phyloP scores from a whole-genome alignment of 2,797 vertebrate genomes.

The Rhinogobio ventralis region DNA sequence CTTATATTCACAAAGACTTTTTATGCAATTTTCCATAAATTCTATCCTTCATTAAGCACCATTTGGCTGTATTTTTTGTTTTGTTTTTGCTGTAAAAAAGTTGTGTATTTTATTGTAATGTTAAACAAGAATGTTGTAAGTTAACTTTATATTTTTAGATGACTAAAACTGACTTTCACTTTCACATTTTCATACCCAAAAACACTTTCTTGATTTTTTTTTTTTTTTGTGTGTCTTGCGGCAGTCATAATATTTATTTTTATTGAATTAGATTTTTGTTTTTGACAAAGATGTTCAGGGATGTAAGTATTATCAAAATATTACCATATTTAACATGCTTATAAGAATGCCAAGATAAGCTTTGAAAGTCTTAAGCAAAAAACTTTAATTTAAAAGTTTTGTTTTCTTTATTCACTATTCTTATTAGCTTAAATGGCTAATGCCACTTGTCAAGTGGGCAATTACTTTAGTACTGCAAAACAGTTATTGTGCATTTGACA shows the following conservation, averaged over 20 bases:
- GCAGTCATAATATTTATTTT: not conserved
- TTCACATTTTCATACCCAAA: not conserved
- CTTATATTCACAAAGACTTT: not conserved
- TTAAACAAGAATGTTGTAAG: not conserved
- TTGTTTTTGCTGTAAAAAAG: not conserved
- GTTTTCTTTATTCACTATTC: not conserved
- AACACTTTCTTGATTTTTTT: not conserved
- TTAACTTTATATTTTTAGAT: not conserved
- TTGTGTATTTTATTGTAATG: constrained; percentile 3
- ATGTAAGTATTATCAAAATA: not conserved
- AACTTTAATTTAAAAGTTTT: constrained; percentile 67
- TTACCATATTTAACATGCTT: constrained; percentile 18
- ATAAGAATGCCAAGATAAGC: constrained; percentile 51
- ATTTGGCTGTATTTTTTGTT: not conserved
- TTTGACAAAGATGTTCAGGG: not conserved
- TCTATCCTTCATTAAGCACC: not conserved
- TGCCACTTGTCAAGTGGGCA: not conserved
- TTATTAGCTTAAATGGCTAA: constrained; percentile 1
- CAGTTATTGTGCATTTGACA: not conserved
- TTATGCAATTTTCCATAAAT: not conserved
- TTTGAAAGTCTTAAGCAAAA: constrained; percentile 63
- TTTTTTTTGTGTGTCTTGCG: not conserved
- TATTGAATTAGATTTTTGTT: too few relatives aligned
- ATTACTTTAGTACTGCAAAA: not conserved
- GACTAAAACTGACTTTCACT: not conserved